Evolutionary conservation across 2,888 invertebrate genomes (phyloP).

Genomic region (Apoda limacodes): DNA sequence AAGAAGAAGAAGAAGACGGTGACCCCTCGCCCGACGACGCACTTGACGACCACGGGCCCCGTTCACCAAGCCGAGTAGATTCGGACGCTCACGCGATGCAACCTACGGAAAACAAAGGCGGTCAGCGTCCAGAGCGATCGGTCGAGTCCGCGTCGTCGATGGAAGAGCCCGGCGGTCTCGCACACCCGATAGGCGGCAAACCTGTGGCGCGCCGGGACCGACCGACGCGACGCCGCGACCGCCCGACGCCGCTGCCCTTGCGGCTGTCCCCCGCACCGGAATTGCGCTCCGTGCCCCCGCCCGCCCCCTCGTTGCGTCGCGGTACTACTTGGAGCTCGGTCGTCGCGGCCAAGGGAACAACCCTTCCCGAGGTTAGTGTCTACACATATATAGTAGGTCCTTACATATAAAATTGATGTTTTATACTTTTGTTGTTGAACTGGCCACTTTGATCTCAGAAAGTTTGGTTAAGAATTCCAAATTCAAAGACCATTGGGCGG

Average conservation of each 20-base stretch:
- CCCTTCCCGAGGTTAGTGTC: slow-evolving; percentile 23
- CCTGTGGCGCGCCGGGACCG: slow-evolving; percentile 22
- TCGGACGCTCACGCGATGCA: slow-evolving; percentile 14
- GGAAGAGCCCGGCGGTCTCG: slow-evolving; percentile 14
- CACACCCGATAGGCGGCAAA: slow-evolving; percentile 9
- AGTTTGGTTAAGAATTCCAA: no score
- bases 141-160: slow-evolving; percentile 11
- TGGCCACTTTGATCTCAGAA: no score
- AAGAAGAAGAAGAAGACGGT: slow-evolving; percentile 22
- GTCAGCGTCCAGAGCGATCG: slow-evolving; percentile 17
- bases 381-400: no score
- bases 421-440: no score
- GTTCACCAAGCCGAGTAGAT: slow-evolving; percentile 23
- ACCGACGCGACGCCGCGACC: slow-evolving; percentile 20
- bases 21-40: no score
- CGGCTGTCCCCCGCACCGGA: slow-evolving; percentile 18
- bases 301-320: slow-evolving; percentile 26
- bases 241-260: slow-evolving; percentile 16
- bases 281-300: slow-evolving; percentile 18
- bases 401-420: no score
- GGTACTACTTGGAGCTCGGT: slow-evolving; percentile 47
- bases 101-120: slow-evolving; percentile 6
- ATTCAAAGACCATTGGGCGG: no score
- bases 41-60: slow-evolving; percentile 23
- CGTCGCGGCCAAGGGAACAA: slow-evolving; percentile 39